Percentiles rank a stretch among this genome's conserved stretches.
phyloP scores from a whole-genome alignment of 2,888 invertebrate genomes.

The Cryptocephalus moraei region DNA sequence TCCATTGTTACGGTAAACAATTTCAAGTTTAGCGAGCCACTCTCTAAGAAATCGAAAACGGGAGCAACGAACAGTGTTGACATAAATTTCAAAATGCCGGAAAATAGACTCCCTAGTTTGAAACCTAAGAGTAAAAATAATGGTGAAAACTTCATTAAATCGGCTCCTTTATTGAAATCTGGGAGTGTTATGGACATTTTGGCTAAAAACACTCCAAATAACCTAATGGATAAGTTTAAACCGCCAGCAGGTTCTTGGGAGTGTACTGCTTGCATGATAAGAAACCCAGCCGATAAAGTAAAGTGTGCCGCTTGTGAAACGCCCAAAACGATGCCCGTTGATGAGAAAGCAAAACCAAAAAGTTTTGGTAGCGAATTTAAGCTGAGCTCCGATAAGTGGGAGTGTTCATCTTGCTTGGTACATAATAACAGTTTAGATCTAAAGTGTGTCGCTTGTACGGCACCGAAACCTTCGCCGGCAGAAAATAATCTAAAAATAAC shows the following conservation, averaged over 20 bases:
- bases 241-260: slow-evolving; percentile 40
- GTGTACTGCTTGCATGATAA: slow-evolving; percentile 48
- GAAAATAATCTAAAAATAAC: neutral
- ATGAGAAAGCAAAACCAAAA: slow-evolving; percentile 4
- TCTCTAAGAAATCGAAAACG: slow-evolving; percentile 25
- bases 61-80: neutral
- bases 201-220: slow-evolving; percentile 16
- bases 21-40: slow-evolving; percentile 49
- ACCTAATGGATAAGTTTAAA: slow-evolving; percentile 19
- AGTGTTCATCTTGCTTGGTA: slow-evolving; percentile 4
- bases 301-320: slow-evolving; percentile 47
- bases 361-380: slow-evolving; percentile 27
- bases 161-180: slow-evolving; percentile 26
- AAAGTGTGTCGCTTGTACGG: slow-evolving; percentile 5
- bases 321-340: slow-evolving; percentile 26
- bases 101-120: slow-evolving; percentile 8
- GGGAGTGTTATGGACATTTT: slow-evolving; percentile 40
- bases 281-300: slow-evolving; percentile 38
- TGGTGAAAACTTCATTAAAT: slow-evolving; percentile 8
- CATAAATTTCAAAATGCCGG: slow-evolving; percentile 20
- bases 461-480: slow-evolving; percentile 3
- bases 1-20: slow-evolving; percentile 41
- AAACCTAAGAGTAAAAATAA: slow-evolving; percentile 16
- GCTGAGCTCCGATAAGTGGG: slow-evolving; percentile 4
- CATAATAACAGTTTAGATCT: slow-evolving; percentile 2